phyloP scores from a whole-genome alignment of 64 coral and sea anemone species.

The Catalaphyllia jardinei region DNA sequence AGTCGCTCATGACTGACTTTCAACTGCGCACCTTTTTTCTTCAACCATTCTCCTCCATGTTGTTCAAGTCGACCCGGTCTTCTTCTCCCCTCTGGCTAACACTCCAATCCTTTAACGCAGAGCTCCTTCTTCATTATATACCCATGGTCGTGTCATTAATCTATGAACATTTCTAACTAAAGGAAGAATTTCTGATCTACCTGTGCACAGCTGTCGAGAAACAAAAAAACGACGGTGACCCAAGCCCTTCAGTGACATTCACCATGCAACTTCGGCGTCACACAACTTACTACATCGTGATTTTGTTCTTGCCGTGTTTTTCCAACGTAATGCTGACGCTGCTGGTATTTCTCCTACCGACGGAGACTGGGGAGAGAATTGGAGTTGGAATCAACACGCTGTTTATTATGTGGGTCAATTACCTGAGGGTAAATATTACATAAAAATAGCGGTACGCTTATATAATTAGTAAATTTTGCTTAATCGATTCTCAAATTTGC shows the following conservation, averaged over 20 bases:
- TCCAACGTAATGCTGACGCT: conserved; percentile 57
- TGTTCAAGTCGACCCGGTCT: too few relatives aligned
- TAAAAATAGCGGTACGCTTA: too few relatives aligned
- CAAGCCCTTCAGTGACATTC: conserved; percentile 55
- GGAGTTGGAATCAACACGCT: conserved; percentile 63
- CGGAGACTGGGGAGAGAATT: conserved; percentile 73
- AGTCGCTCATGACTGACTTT: too few relatives aligned
- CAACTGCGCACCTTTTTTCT: too few relatives aligned
- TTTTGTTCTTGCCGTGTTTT: conserved; percentile 60
- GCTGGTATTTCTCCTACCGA: conserved; percentile 59
- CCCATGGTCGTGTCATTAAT: too few relatives aligned
- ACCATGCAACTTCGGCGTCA: conserved; percentile 44
- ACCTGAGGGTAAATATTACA: conserved; percentile 44
- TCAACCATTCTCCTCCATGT: too few relatives aligned
- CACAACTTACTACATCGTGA: conserved; percentile 62
- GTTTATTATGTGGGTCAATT: conserved; percentile 73
- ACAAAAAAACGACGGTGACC: conserved; percentile 26
- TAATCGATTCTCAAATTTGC: too few relatives aligned
- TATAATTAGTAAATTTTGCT: not conserved
- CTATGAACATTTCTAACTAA: too few relatives aligned
- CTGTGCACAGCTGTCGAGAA: not conserved
- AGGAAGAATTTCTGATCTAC: too few relatives aligned
- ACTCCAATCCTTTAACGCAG: not conserved
- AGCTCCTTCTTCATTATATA: not conserved
- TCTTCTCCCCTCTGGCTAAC: too few relatives aligned